Evolutionary conservation across 2,888 invertebrate genomes (phyloP).

Genomic region (Limulus polyphemus): DNA sequence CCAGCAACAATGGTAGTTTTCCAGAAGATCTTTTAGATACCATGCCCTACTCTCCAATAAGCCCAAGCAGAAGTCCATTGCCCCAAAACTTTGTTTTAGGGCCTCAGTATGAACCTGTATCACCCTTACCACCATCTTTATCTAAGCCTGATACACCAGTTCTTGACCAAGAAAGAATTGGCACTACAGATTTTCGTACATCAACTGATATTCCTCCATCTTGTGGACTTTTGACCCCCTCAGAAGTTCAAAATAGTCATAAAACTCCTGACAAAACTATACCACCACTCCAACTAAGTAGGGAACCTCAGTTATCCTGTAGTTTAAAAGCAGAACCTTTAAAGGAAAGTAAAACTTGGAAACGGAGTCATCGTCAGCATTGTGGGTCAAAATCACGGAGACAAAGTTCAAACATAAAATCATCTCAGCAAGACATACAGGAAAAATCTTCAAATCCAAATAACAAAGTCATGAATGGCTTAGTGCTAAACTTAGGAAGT

Average conservation of each 20-base stretch:
- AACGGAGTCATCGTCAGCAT: not conserved
- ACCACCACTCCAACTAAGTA: not conserved
- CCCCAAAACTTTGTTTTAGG: too few species aligned
- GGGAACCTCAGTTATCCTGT: not conserved
- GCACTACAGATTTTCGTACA: not conserved
- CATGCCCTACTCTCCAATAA: constrained; percentile 18
- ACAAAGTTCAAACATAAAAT: not conserved
- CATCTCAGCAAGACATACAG: not conserved
- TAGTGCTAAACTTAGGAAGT: constrained; percentile 21
- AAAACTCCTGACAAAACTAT: not conserved
- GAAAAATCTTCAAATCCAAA: not conserved
- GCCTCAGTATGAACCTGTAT: too few species aligned
- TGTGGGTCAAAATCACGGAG: not conserved
- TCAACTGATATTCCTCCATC: not conserved
- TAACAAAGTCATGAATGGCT: constrained; percentile 14
- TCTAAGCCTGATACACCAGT: not conserved
- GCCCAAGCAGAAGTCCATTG: constrained; percentile 16
- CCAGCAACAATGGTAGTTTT: constrained; percentile 10
- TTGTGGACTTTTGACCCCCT: too few species aligned
- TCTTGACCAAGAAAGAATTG: not conserved
- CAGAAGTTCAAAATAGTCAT: not conserved
- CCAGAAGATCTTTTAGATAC: constrained; percentile 3
- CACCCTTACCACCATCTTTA: constrained; percentile 2
- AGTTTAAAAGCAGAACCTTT: not conserved
- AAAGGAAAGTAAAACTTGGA: not conserved